These are phyloP conservation scores for Geotrypetes seraphini DNA, from an alignment of 2,797 vertebrate species.

Conservation along the genomic window DNA sequence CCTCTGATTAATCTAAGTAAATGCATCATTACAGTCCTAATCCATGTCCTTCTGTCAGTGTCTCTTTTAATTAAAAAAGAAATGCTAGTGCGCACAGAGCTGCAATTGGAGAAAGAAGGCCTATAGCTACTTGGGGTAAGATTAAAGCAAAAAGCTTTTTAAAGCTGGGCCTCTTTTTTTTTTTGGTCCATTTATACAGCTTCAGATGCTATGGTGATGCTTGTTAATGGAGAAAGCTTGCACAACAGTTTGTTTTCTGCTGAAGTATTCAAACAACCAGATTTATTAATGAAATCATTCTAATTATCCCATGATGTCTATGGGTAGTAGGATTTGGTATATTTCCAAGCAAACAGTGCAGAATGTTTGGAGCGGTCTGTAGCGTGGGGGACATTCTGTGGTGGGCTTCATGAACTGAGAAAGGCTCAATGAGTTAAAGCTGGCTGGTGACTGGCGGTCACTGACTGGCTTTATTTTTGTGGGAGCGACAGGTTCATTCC, in stretches of 20 bases:
- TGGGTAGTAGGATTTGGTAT: too few species aligned
- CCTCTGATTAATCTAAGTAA: conserved; percentile 83
- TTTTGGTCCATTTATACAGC: conserved; percentile 52
- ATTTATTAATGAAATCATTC: conserved; percentile 32
- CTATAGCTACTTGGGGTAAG: conserved; percentile 71
- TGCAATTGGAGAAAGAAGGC: conserved; percentile 60
- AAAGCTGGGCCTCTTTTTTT: conserved; percentile 35
- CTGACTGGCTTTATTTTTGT: too few species aligned
- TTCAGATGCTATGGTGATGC: conserved; percentile 42
- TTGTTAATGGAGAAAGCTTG: conserved; percentile 45
- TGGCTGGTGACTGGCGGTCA: too few species aligned
- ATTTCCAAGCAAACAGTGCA: conserved; percentile 26
- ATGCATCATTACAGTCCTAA: conserved; percentile 79
- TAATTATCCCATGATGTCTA: conserved; percentile 40
- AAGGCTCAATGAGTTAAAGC: too few species aligned
- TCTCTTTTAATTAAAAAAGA: conserved; percentile 91
- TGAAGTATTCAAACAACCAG: conserved; percentile 40
- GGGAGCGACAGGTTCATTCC: too few species aligned
- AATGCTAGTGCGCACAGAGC: conserved; percentile 61
- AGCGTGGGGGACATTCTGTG: too few species aligned
- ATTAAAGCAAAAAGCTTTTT: conserved; percentile 64
- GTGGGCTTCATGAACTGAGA: too few species aligned
- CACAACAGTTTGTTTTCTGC: conserved; percentile 30
- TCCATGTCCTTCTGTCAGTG: conserved; percentile 85
- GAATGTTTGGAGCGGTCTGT: conserved; percentile 23